Base-by-base conservation (phyloP, 2,797 vertebrate genomes). In the Cheirogaleus major region DNA sequence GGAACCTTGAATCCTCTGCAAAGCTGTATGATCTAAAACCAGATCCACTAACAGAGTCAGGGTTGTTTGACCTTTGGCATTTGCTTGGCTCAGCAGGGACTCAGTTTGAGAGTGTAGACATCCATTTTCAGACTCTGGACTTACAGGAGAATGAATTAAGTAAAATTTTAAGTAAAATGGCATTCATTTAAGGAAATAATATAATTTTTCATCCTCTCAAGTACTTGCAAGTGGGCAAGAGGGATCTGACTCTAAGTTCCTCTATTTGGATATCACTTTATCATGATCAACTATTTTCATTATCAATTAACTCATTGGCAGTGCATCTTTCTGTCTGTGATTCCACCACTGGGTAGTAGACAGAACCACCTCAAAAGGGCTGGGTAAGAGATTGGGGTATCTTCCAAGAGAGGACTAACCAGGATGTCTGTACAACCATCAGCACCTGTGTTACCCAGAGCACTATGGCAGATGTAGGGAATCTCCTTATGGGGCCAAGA, bases 91-190 rank as follows among this genome's bases (percentile, higher is more conserved):
- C 27, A 75, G 23, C 4, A 59, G 17, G 30, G 13, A 32, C 61
- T 84, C 48, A 22, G 5, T 45, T 67, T 69, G n/a, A 82, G 32
- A 81, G 27, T 35, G 3, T 32, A 61, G 4, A 59, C 30, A 55
- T 65, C 45, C 67, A 82, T 43, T 43, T 69, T 80, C 52, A 73
- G 43, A 52, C 14, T 55, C 57, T 93, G 12, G 35, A 90, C 30
- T 52, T 30, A 22, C n/a, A 22, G 14, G 63, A 91, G 35, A 94
- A 76, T 57, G 35, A 73, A 25, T 59, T 89, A 80, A 76, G 45
- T 80, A 8, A 80, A 89, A 85, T 82, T 85, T 69, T 79, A 85
- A 95, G 69, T 91, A 86, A 93, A 69, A 89, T 55, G 50, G 17
- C 2, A 57, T 72, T 92, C 23, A 84, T 50, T 94, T 79, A 90